Percentiles rank a stretch among this genome's conserved stretches.
These are phyloP conservation scores for Clivina fossor DNA, from an alignment of 2,888 invertebrate species.

Conservation along the genomic window DNA sequence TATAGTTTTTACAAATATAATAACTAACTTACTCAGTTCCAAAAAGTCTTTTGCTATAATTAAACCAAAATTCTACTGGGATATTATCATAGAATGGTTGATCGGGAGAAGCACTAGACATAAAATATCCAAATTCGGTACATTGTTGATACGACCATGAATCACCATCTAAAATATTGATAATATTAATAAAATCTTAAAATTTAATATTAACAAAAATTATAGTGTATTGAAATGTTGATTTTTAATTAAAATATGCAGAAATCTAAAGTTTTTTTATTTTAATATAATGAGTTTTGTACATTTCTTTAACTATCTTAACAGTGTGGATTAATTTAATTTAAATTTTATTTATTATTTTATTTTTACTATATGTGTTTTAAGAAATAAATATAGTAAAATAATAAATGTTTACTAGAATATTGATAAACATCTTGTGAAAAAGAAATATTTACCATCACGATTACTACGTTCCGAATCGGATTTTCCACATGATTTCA, in stretches of 20 bases:
- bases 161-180: too few relatives aligned
- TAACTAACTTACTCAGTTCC: not conserved
- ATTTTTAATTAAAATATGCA: too few relatives aligned
- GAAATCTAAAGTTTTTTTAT: too few relatives aligned
- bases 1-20: too few relatives aligned
- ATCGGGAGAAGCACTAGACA: constrained; percentile 63
- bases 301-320: not conserved
- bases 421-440: not conserved
- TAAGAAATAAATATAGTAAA: not conserved
- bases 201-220: too few relatives aligned
- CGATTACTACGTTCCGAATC: too few relatives aligned
- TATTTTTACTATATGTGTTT: not conserved
- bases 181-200: too few relatives aligned
- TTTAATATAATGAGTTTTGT: not conserved
- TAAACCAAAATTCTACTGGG: constrained; percentile 54
- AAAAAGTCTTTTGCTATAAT: not conserved
- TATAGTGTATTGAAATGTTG: too few relatives aligned
- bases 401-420: not conserved
- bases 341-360: not conserved
- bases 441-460: not conserved
- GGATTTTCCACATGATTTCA: too few relatives aligned
- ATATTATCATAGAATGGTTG: constrained; percentile 65
- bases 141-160: constrained; percentile 86
- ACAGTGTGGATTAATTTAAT: not conserved
- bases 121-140: constrained; percentile 83